Percentiles rank a stretch among this genome's conserved stretches.
phyloP scores from a whole-genome alignment of 1,140 invertebrate species.

The Anastrepha obliqua region DNA sequence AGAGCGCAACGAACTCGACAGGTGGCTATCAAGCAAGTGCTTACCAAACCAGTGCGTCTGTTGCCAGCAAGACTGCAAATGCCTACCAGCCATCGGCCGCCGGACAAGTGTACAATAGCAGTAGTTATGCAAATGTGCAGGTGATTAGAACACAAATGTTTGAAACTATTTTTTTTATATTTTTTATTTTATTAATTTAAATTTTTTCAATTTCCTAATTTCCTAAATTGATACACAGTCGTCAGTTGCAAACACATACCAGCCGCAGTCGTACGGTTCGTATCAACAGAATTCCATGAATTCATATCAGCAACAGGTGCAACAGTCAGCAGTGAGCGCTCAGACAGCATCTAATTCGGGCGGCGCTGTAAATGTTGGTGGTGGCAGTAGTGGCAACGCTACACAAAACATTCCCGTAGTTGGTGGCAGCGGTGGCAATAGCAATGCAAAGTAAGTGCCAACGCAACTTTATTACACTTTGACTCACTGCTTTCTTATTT shows the following conservation, averaged over 20 bases:
- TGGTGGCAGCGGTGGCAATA: constrained; percentile 67
- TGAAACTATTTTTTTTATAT: too few species aligned
- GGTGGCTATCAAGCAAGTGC: constrained; percentile 67
- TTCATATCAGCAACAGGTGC: constrained; percentile 70
- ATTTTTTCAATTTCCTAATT: too few species aligned
- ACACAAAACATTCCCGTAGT: constrained; percentile 74
- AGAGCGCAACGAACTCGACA: constrained; percentile 56
- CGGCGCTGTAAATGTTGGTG: constrained; percentile 55
- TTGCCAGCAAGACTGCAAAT: constrained; percentile 63
- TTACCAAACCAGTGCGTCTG: constrained; percentile 65
- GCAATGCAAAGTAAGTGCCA: constrained; percentile 66
- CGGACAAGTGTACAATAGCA: constrained; percentile 65
- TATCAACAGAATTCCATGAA: constrained; percentile 71
- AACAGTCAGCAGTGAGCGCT: constrained; percentile 60
- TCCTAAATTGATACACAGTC: neutral
- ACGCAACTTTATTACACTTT: too few species aligned
- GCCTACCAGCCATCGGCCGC: constrained; percentile 66
- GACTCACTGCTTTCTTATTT: too few species aligned
- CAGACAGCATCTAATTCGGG: constrained; percentile 64
- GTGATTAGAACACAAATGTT: constrained; percentile 38
- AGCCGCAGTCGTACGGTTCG: constrained; percentile 69
- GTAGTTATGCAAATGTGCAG: constrained; percentile 71
- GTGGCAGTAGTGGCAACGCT: constrained; percentile 58
- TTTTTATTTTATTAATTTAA: too few species aligned
- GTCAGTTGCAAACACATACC: constrained; percentile 70